These are phyloP conservation scores for Acleris cristana DNA, from an alignment of 2,888 invertebrate species.

Conservation along the genomic window DNA sequence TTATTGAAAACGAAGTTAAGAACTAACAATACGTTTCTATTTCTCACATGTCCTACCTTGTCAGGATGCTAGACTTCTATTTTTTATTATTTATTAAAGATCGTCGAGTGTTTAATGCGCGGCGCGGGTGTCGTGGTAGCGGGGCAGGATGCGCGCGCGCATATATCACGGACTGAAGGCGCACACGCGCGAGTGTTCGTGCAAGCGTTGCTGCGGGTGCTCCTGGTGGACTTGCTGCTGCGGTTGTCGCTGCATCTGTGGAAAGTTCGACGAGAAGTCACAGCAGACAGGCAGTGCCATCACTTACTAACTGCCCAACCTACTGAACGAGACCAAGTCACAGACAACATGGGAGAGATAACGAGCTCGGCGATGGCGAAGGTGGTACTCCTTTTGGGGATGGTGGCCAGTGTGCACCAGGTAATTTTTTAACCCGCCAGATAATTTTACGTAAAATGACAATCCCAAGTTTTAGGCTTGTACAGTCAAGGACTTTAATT, in stretches of 20 bases:
- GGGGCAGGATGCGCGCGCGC: constrained; percentile 49
- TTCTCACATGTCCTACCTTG: too few species aligned
- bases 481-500: too few species aligned
- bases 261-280: too few species aligned
- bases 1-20: too few species aligned
- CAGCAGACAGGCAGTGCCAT: too few species aligned
- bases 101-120: too few species aligned
- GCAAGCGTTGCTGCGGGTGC: constrained; percentile 50
- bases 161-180: constrained; percentile 50
- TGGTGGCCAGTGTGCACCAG: constrained; percentile 19
- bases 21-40: too few species aligned
- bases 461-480: background rate
- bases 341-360: constrained; percentile 31
- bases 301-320: too few species aligned
- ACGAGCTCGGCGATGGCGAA: constrained; percentile 32
- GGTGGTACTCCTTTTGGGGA: constrained; percentile 13
- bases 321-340: too few species aligned
- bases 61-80: too few species aligned
- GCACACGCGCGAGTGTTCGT: constrained; percentile 59
- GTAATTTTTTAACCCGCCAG: background rate
- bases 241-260: constrained; percentile 49
- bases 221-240: constrained; percentile 58
- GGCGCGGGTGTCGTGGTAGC: constrained; percentile 20
- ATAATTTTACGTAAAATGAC: background rate
- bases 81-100: too few species aligned